phyloP scores from a whole-genome alignment of 2,888 invertebrate species.

The Hyppa rectilinea region DNA sequence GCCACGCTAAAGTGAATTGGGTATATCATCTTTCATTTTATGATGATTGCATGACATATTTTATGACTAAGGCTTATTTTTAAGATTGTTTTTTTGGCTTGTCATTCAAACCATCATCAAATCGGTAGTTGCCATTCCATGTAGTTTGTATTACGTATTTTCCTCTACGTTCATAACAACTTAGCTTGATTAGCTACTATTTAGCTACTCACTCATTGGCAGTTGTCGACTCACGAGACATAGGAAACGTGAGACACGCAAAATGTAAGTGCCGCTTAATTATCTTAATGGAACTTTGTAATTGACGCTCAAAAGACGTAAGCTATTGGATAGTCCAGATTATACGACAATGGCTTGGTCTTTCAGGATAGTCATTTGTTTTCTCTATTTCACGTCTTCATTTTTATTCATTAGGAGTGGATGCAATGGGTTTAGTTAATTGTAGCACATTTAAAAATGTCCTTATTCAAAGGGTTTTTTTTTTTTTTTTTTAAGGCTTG shows the following conservation, averaged over 20 bases:
- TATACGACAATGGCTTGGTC: conserved; percentile 4
- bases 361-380: conserved; percentile 14
- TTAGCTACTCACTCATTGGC: not conserved
- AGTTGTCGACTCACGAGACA: conserved; percentile 23
- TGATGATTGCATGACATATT: not conserved
- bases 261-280: not conserved
- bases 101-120: conserved; percentile 4
- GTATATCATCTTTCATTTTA: not conserved
- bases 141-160: not conserved
- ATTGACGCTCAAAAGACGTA: conserved; percentile 14
- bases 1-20: no score
- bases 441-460: not conserved
- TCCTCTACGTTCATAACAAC: not conserved
- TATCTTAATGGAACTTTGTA: conserved; percentile 20
- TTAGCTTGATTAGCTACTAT: not conserved
- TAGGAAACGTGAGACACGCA: conserved; percentile 28
- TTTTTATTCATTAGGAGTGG: not conserved
- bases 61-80: not conserved
- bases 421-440: not conserved
- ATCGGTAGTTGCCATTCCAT: not conserved
- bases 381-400: not conserved
- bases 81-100: not conserved
- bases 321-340: conserved; percentile 33
- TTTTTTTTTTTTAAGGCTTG: no score
- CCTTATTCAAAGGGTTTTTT: no score